These are phyloP conservation scores for Cecropterus lyciades DNA, from an alignment of 1,140 invertebrate species.

Conservation along the genomic window DNA sequence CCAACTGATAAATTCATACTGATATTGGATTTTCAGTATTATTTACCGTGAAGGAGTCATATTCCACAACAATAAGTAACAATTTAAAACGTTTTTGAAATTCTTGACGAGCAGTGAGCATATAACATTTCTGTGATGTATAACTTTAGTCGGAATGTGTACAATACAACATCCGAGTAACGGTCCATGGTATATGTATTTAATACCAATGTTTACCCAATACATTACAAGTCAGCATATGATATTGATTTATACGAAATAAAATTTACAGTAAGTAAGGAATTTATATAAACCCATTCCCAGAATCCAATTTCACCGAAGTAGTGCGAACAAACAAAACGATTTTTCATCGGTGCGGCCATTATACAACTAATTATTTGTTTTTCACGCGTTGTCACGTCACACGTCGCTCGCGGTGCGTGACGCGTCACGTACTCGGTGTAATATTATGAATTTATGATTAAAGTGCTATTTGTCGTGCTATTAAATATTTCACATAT, in stretches of 20 bases:
- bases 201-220: background rate
- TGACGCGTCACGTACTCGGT: background rate
- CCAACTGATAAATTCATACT: constrained; percentile 21
- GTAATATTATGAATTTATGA: background rate
- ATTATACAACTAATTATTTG: background rate
- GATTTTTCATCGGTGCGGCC: background rate
- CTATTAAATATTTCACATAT: too few species aligned
- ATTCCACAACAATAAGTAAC: background rate
- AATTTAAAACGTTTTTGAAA: constrained; percentile 1
- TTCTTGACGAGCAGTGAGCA: too few species aligned
- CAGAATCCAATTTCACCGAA: background rate
- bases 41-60: constrained; percentile 16
- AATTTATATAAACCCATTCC: background rate
- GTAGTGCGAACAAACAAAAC: background rate
- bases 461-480: too few species aligned
- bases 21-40: constrained; percentile 24
- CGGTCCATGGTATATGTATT: background rate
- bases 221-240: too few species aligned
- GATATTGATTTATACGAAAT: background rate
- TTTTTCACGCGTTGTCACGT: constrained; percentile 1
- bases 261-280: background rate
- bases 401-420: background rate
- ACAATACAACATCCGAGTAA: background rate
- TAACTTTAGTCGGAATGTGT: too few species aligned
- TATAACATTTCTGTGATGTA: too few species aligned